These are phyloP conservation scores for Coregonus ussuriensis DNA, from an alignment of 2,797 vertebrate species.

Conservation along the genomic window DNA sequence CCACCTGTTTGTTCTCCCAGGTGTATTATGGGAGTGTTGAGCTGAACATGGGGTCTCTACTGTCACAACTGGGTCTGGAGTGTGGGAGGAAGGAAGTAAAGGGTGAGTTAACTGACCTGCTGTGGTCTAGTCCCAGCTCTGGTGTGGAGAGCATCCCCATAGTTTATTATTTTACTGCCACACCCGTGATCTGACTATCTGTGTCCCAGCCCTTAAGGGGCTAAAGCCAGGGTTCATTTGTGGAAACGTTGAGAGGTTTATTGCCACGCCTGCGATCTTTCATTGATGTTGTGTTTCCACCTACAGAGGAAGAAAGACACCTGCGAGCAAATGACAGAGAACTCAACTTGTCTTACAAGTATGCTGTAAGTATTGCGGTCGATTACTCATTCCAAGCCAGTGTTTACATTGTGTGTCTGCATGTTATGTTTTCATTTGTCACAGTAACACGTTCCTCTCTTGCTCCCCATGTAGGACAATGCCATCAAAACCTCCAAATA, in stretches of 20 bases:
- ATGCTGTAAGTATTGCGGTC: conserved; percentile 80
- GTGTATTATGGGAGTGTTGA: conserved; percentile 68
- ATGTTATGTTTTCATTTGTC: background rate
- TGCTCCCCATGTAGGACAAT: conserved; percentile 79
- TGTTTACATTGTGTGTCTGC: background rate
- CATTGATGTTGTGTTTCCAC: background rate
- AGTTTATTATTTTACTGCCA: background rate
- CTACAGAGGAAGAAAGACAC: conserved; percentile 81
- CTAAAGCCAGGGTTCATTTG: background rate
- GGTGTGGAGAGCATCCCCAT: no score
- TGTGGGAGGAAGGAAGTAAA: conserved; percentile 59
- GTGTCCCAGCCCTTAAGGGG: no score
- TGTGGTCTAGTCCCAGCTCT: background rate
- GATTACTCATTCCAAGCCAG: no score
- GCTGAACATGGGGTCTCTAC: conserved; percentile 70
- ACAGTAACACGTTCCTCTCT: background rate
- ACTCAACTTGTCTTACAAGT: conserved; percentile 83
- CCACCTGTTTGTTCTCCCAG: conserved; percentile 56
- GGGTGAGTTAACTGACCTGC: conserved; percentile 68
- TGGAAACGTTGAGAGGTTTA: background rate
- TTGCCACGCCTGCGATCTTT: background rate
- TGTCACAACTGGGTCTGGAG: conserved; percentile 68
- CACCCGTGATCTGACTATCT: no score
- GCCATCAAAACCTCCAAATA: conserved; percentile 93
- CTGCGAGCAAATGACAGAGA: conserved; percentile 87